Conservation (phyloP, 2,888 invertebrate species). For the Amiota minor region DNA sequence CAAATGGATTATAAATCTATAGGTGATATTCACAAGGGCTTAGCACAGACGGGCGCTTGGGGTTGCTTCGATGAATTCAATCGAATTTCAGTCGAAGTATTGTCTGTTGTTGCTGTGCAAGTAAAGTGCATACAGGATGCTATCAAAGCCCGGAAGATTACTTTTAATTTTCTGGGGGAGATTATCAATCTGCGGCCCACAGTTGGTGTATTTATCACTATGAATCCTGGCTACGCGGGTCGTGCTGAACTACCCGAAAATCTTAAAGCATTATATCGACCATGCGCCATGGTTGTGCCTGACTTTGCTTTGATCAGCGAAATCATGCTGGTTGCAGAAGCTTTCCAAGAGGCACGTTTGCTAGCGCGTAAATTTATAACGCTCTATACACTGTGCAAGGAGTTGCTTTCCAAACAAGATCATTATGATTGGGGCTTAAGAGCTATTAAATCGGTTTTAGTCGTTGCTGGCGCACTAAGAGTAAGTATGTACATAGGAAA, state of each 20-base stretch:
- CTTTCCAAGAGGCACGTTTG: slow-evolving; percentile 92
- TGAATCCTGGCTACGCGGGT: slow-evolving; percentile 97
- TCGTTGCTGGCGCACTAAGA: slow-evolving; percentile 93
- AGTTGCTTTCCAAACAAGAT: slow-evolving; percentile 93
- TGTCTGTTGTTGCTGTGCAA: slow-evolving; percentile 96
- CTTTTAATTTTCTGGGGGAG: slow-evolving; percentile 90
- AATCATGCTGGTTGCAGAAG: slow-evolving; percentile 97
- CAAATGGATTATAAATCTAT: slow-evolving; percentile 98
- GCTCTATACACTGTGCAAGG: slow-evolving; percentile 90
- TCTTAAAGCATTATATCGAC: slow-evolving; percentile 82
- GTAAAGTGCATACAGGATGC: slow-evolving; percentile 90
- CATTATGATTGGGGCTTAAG: slow-evolving; percentile 97
- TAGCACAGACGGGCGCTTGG: slow-evolving; percentile 85
- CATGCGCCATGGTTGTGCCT: slow-evolving; percentile 97
- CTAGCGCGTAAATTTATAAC: slow-evolving; percentile 95
- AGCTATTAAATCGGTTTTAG: slow-evolving; percentile 95
- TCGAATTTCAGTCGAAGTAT: slow-evolving; percentile 93
- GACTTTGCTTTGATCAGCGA: slow-evolving; percentile 97
- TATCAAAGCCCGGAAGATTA: slow-evolving; percentile 85
- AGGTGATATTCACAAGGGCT: slow-evolving; percentile 93
- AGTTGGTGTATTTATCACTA: slow-evolving; percentile 94
- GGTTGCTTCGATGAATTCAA: slow-evolving; percentile 98
- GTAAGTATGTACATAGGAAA: slow-evolving; percentile 70
- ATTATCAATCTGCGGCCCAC: slow-evolving; percentile 83
- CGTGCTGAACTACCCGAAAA: slow-evolving; percentile 92